A percentile compares a stretch with the other conserved stretches of the same genome.
These are phyloP conservation scores for Periophthalmodon schlosseri DNA, from an alignment of 2,113 vertebrate genomes.

Conservation along the genomic window DNA sequence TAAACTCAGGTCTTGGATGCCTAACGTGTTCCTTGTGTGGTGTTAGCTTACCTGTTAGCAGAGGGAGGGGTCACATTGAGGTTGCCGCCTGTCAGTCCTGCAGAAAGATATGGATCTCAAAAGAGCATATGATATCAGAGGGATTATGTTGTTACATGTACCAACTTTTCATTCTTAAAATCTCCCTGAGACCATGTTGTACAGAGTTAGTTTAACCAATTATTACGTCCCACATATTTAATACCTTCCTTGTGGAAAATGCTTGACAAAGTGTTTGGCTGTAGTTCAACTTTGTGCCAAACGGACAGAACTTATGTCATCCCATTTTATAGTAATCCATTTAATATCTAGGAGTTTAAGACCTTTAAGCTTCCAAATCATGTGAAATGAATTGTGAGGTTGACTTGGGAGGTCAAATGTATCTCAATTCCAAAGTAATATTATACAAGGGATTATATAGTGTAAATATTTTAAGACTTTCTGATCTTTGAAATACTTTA, in stretches of 20 bases:
- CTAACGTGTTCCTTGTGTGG: constrained; percentile 46
- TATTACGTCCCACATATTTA: constrained; percentile 17
- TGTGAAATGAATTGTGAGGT: constrained; percentile 64
- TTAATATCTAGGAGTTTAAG: constrained; percentile 49
- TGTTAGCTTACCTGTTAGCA: constrained; percentile 56
- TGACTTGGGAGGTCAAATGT: constrained; percentile 55
- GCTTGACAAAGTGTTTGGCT: constrained; percentile 37
- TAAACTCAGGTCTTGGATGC: constrained; percentile 10
- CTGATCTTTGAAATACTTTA: background rate
- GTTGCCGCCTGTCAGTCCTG: constrained; percentile 30
- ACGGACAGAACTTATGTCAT: constrained; percentile 28
- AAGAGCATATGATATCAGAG: constrained; percentile 22
- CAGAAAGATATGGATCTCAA: constrained; percentile 38
- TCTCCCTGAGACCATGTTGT: constrained; percentile 4
- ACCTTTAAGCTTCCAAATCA: constrained; percentile 54
- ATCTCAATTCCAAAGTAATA: constrained; percentile 43
- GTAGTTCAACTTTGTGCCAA: constrained; percentile 38
- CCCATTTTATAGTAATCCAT: constrained; percentile 48
- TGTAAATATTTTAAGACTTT: background rate
- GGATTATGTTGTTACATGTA: constrained; percentile 5
- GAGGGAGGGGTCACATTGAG: constrained; percentile 25
- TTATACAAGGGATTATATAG: constrained; percentile 12
- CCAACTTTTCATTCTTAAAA: constrained; percentile 7
- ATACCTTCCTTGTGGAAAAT: constrained; percentile 10
- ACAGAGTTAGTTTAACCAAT: constrained; percentile 42